Evolutionary conservation across 2,797 vertebrate genomes (phyloP).

Genomic region (Melanitta fusca): DNA sequence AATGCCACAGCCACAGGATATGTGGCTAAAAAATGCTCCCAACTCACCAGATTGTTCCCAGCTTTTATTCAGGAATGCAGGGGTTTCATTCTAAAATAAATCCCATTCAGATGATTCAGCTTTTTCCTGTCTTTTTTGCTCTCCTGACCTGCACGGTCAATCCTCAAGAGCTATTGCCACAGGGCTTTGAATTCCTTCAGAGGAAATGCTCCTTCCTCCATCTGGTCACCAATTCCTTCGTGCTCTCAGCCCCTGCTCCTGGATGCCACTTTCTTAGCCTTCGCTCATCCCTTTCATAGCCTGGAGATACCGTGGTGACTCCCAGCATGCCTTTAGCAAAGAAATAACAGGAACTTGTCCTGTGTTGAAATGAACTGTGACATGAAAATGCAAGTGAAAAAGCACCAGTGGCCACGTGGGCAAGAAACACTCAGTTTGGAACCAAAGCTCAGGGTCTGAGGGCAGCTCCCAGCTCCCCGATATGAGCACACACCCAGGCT

Average conservation of each 20-base stretch:
- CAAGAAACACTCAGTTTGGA: neutral
- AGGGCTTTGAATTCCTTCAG: neutral
- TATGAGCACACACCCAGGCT: neutral
- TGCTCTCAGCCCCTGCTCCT: neutral
- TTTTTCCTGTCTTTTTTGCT: neutral
- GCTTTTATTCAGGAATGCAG: neutral
- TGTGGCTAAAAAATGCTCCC: neutral
- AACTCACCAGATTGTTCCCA: rapidly evolving
- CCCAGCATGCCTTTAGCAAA: neutral
- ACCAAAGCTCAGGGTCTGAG: neutral
- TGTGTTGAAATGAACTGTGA: neutral
- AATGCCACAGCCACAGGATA: neutral
- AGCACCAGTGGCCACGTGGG: neutral
- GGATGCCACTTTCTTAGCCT: neutral
- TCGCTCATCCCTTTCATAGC: neutral
- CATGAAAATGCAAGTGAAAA: neutral
- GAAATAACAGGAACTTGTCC: neutral
- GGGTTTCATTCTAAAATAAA: neutral
- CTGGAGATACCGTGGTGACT: neutral
- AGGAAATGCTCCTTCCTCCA: neutral
- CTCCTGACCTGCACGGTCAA: neutral
- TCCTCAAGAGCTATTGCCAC: neutral
- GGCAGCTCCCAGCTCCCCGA: neutral
- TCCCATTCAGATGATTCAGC: neutral
- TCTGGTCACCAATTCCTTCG: neutral